Evolutionary conservation across 2,113 vertebrate genomes (phyloP), one percentile per base, ranked within the genome.

Genomic region (Ceratotherium simum): DNA sequence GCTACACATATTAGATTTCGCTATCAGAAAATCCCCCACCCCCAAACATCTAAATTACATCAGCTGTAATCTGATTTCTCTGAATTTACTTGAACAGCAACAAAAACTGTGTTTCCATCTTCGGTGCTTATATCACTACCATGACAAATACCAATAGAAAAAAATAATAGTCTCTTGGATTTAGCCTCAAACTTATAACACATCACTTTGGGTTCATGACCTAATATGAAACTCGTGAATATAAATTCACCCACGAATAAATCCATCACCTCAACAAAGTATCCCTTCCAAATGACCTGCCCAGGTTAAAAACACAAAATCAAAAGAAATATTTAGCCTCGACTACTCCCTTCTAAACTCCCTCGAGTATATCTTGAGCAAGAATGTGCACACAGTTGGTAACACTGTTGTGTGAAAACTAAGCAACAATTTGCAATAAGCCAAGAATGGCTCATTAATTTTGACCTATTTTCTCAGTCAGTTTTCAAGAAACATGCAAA

Each of bases 11-110:
- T 91, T 95, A 91, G 65, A 95, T 96, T 98, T 90, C 91, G 65
- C 39, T 96, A 93, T 97, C 89, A 97, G 93, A 94, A 97, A 98
- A 96, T 93, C 56, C 72, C 76, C 90, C 75, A 87, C 82, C 69
- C 93, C 92, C 42, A 90, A 96, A 95, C 94, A 97, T 98, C 95
- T 95, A 97, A 97, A 97, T 96, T 97, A 79, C 91, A 96, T 97
- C 90, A 96, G 82, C 90, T 85, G 70, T 95, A 97, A 97, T 97
- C 97, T 97, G 97, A 97, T 97, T 95, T 96, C 23, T 96, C 73
- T 80, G 73, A 95, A 97, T 96, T 90, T 92, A 79, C 86, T 96
- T 96, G 80, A 96, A 86, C 82, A 95, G 69, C 56, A 96, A 95
- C 48, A 83, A 97, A 95, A 97, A 75, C 8, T 79, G 67, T 91